Conservation (phyloP, 2,113 vertebrate species). For the Otocyon megalotis region DNA sequence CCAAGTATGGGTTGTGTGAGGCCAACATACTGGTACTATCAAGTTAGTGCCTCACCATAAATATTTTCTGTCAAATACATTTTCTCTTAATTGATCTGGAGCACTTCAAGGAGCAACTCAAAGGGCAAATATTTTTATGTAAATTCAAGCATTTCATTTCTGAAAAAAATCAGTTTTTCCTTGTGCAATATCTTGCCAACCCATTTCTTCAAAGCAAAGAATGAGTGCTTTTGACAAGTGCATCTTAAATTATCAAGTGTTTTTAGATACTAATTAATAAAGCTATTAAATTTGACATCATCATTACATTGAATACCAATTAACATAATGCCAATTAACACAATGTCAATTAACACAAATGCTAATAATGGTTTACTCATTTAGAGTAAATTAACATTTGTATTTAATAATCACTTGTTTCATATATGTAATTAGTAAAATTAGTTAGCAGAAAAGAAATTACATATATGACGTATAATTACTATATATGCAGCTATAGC, state of each 20-base stretch:
- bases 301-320: constrained; percentile 28
- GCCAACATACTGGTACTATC: background rate
- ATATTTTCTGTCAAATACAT: background rate
- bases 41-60: background rate
- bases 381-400: constrained; percentile 48
- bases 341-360: constrained; percentile 50
- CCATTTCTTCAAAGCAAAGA: background rate
- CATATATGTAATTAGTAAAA: constrained; percentile 8
- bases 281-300: constrained; percentile 36
- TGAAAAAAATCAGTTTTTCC: background rate
- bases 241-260: constrained; percentile 19
- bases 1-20: background rate
- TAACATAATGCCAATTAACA: constrained; percentile 51
- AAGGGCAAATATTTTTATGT: background rate
- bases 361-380: background rate
- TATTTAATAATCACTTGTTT: constrained; percentile 2
- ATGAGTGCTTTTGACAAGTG: background rate
- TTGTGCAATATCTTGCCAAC: background rate
- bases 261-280: constrained; percentile 64
- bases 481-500: background rate
- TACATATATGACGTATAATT: background rate
- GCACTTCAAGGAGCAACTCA: background rate
- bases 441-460: background rate
- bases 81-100: background rate
- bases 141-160: background rate